Percentiles rank a stretch among this genome's conserved stretches.
phyloP scores from a whole-genome alignment of 2,888 invertebrate genomes.

The Campopleginae sp. region DNA sequence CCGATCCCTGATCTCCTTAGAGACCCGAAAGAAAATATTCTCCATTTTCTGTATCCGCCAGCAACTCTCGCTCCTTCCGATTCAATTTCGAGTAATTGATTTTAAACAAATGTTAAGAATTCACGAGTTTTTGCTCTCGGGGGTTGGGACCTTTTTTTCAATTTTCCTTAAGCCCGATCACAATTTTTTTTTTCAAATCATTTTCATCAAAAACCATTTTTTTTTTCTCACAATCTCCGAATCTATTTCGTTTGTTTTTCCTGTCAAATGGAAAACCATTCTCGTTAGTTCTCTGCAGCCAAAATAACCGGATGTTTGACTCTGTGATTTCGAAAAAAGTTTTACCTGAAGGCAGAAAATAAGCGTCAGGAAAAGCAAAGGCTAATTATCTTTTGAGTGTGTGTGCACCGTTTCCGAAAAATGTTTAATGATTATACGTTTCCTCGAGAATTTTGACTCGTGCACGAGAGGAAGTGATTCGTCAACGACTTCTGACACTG shows the following conservation, averaged over 20 bases:
- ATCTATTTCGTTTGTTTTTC: neutral
- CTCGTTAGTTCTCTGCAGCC: neutral
- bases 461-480: slow-evolving; percentile 66
- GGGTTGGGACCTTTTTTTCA: neutral
- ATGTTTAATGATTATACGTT: slow-evolving; percentile 59
- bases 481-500: slow-evolving; percentile 58
- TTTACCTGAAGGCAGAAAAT: neutral
- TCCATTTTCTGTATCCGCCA: neutral
- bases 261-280: neutral
- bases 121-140: neutral
- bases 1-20: neutral
- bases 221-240: neutral
- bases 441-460: slow-evolving; percentile 34
- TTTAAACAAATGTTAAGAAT: slow-evolving; percentile 3
- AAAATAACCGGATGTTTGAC: slow-evolving; percentile 9
- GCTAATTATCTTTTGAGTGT: slow-evolving; percentile 56
- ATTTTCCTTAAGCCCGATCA: neutral
- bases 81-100: neutral
- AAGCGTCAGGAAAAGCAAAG: slow-evolving; percentile 38
- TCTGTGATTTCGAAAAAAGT: neutral
- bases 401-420: slow-evolving; percentile 52
- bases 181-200: neutral
- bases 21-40: slow-evolving; percentile 2
- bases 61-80: neutral
- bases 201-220: neutral